Evolutionary conservation across 2,888 invertebrate genomes (phyloP).

Genomic region (Neuroscelio doddi): DNA sequence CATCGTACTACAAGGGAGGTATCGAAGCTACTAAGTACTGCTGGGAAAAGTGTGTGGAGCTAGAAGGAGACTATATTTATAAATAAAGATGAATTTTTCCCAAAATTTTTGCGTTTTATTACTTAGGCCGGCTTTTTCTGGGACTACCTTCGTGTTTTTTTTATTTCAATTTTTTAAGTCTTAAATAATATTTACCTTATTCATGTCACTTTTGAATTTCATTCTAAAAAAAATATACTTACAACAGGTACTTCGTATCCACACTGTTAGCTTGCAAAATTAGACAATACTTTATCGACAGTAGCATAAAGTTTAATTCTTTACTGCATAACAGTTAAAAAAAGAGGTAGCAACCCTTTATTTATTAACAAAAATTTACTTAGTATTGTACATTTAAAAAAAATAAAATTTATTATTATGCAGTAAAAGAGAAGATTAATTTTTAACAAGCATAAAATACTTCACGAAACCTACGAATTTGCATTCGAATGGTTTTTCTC

Average conservation of each 20-base stretch:
- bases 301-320: too few relatives aligned
- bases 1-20: too few relatives aligned
- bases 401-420: not conserved
- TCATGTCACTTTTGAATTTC: not conserved
- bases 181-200: too few relatives aligned
- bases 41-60: too few relatives aligned
- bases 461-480: slow-evolving; percentile 66
- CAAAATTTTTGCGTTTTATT: too few relatives aligned
- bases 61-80: too few relatives aligned
- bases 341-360: too few relatives aligned
- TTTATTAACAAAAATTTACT: slow-evolving; percentile 10
- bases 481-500: slow-evolving; percentile 75
- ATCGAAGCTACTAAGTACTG: too few relatives aligned
- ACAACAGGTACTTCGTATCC: slow-evolving; percentile 53
- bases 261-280: slow-evolving; percentile 63
- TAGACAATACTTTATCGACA: slow-evolving; percentile 26
- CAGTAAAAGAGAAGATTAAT: slow-evolving; percentile 10
- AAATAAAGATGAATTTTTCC: too few relatives aligned
- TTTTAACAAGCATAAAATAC: slow-evolving; percentile 8
- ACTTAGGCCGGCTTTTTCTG: too few relatives aligned
- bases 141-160: too few relatives aligned
- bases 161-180: not conserved
- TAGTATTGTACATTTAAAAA: too few relatives aligned
- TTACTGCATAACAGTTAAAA: slow-evolving; percentile 6
- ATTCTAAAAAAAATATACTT: slow-evolving; percentile 21